A percentile compares a stretch with the other conserved stretches of the same genome.
phyloP scores from a whole-genome alignment of 1,140 invertebrate genomes.

The Zaprionus africanus region DNA sequence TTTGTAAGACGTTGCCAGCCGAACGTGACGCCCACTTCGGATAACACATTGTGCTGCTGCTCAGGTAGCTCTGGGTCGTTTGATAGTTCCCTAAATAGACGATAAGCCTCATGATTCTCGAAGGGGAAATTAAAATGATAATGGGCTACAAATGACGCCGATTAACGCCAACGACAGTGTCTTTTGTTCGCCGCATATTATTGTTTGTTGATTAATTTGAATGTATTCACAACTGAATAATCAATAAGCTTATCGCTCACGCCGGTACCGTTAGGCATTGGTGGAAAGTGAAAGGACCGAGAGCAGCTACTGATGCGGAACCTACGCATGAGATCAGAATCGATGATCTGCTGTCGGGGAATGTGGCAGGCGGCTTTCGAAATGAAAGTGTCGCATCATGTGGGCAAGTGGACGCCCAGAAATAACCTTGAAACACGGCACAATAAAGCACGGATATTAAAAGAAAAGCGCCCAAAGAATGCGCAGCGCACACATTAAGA shows the following conservation, averaged over 20 bases:
- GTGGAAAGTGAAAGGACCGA: constrained; percentile 72
- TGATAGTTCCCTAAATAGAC: constrained; percentile 11
- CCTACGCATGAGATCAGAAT: constrained; percentile 39
- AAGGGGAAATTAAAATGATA: constrained; percentile 29
- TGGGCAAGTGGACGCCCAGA: constrained; percentile 26
- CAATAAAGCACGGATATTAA: constrained; percentile 45
- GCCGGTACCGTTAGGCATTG: constrained; percentile 43
- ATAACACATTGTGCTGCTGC: constrained; percentile 21
- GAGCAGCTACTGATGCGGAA: constrained; percentile 50
- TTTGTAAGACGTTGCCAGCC: constrained; percentile 70
- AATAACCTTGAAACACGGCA: constrained; percentile 66
- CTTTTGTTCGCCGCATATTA: constrained; percentile 45
- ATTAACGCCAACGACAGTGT: constrained; percentile 34
- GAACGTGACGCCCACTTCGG: constrained; percentile 58
- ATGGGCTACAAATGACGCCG: constrained; percentile 25
- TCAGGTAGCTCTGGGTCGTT: constrained; percentile 31
- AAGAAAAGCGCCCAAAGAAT: constrained; percentile 34
- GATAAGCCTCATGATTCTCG: constrained; percentile 32
- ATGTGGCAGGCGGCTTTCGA: constrained; percentile 58
- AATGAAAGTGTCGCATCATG: constrained; percentile 75
- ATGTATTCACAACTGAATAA: constrained; percentile 47
- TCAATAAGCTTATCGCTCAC: constrained; percentile 34
- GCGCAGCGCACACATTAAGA: constrained; percentile 44
- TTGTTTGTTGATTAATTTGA: constrained; percentile 68
- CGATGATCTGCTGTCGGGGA: constrained; percentile 7